Evolutionary conservation across 2,888 invertebrate species (phyloP).

Genomic region (Xanthia togata): DNA sequence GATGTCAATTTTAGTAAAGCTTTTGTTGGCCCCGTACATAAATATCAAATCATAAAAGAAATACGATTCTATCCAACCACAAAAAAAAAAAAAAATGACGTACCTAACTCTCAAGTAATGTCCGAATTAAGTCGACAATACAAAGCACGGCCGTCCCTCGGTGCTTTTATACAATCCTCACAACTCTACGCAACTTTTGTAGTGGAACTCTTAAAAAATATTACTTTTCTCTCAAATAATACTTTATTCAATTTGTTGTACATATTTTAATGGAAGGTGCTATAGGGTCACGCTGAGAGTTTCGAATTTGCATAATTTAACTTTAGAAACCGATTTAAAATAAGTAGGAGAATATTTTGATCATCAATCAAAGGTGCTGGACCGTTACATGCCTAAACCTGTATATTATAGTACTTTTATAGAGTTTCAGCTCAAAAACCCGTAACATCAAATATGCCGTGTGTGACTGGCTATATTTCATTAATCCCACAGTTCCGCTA

Average conservation of each 20-base stretch:
- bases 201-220: conserved; percentile 18
- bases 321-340: neutral
- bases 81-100: conserved; percentile 15
- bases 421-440: conserved; percentile 2
- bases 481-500: conserved; percentile 17
- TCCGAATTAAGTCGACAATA: conserved; percentile 18
- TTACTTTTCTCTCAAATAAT: conserved; percentile 17
- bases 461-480: conserved; percentile 22
- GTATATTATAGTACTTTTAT: neutral
- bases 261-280: neutral
- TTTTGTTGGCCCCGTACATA: neutral
- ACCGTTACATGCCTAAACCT: neutral
- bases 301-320: neutral
- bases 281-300: neutral
- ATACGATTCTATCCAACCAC: neutral
- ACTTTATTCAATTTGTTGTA: conserved; percentile 20
- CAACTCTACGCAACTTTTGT: conserved; percentile 23
- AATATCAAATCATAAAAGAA: conserved; percentile 12
- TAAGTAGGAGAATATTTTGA: neutral
- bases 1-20: neutral
- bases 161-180: conserved; percentile 25
- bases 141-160: conserved; percentile 5
- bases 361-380: neutral
- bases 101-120: conserved; percentile 17
- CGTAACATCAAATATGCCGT: conserved; percentile 39